phyloP scores from a whole-genome alignment of 2,888 invertebrate species.

The Brachypalpus laphriformis region DNA sequence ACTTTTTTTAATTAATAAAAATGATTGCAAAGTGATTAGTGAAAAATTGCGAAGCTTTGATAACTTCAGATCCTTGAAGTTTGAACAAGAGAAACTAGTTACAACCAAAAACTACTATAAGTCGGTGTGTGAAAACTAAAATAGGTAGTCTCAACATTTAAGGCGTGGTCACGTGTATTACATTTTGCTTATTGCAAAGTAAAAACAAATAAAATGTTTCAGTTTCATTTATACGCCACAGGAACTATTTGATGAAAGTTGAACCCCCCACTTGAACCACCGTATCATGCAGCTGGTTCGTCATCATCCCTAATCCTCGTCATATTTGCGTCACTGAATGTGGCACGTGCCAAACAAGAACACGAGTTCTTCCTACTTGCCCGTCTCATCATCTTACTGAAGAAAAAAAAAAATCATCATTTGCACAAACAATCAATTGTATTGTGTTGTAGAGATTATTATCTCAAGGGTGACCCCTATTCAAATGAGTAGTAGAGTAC shows the following conservation, averaged over 20 bases:
- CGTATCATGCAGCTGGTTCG: slow-evolving; percentile 39
- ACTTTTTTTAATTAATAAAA: too few relatives aligned
- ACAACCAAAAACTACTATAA: too few relatives aligned
- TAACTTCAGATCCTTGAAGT: too few relatives aligned
- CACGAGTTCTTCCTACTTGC: slow-evolving; percentile 16
- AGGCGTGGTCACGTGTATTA: too few relatives aligned
- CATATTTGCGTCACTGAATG: slow-evolving; percentile 59
- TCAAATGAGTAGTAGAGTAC: slow-evolving; percentile 36
- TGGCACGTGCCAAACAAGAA: slow-evolving; percentile 57
- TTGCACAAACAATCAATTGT: slow-evolving; percentile 23
- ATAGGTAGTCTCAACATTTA: too few relatives aligned
- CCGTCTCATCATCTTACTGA: slow-evolving; percentile 15
- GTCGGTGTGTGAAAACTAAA: too few relatives aligned
- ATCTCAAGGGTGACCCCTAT: slow-evolving; percentile 51
- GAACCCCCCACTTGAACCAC: slow-evolving; percentile 17
- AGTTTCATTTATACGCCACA: too few relatives aligned
- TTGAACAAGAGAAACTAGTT: too few relatives aligned
- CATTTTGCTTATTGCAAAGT: too few relatives aligned
- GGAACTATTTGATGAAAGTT: slow-evolving; percentile 25
- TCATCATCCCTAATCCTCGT: slow-evolving; percentile 35
- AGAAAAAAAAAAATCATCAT: not conserved
- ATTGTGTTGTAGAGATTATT: slow-evolving; percentile 40
- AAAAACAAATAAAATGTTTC: too few relatives aligned
- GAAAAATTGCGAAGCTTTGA: too few relatives aligned
- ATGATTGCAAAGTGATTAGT: too few relatives aligned